phyloP scores from a whole-genome alignment of 2,888 invertebrate genomes.

The Cantharis rustica region DNA sequence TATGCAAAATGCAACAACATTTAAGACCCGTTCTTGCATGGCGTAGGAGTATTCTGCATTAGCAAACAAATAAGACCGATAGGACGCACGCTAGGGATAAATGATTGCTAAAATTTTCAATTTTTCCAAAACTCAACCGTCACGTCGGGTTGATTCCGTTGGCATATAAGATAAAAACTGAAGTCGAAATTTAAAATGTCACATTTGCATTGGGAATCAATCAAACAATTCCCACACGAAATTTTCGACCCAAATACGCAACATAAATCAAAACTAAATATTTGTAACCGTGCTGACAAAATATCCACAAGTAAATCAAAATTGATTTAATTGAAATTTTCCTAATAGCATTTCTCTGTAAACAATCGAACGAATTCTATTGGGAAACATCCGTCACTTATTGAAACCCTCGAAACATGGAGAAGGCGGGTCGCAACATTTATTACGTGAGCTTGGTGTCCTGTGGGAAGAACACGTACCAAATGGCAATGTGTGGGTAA shows the following conservation, averaged over 20 bases:
- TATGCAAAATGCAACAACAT: conserved; percentile 29
- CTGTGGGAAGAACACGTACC: conserved; percentile 38
- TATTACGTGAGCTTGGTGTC: conserved; percentile 38
- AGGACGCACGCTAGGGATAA: background rate
- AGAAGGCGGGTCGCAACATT: conserved; percentile 48
- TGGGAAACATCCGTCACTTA: conserved; percentile 56
- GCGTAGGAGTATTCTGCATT: conserved; percentile 18
- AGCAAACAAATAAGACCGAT: conserved; percentile 18
- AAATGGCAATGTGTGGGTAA: conserved; percentile 34
- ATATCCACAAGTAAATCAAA: background rate
- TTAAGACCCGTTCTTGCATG: conserved; percentile 10
- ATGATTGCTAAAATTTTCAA: background rate
- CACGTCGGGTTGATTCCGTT: background rate
- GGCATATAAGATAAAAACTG: background rate
- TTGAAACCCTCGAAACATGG: conserved; percentile 44
- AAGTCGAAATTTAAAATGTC: background rate
- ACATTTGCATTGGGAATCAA: background rate
- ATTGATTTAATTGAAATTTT: conserved; percentile 51
- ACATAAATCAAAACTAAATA: background rate
- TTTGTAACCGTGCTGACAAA: background rate
- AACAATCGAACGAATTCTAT: conserved; percentile 49
- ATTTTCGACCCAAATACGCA: background rate
- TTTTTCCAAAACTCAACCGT: background rate
- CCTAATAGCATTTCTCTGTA: conserved; percentile 57
- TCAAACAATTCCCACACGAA: background rate